Percentiles rank a stretch among this genome's conserved stretches.
phyloP scores from a whole-genome alignment of 2,113 vertebrate species.

The Dendrocopos noguchii region DNA sequence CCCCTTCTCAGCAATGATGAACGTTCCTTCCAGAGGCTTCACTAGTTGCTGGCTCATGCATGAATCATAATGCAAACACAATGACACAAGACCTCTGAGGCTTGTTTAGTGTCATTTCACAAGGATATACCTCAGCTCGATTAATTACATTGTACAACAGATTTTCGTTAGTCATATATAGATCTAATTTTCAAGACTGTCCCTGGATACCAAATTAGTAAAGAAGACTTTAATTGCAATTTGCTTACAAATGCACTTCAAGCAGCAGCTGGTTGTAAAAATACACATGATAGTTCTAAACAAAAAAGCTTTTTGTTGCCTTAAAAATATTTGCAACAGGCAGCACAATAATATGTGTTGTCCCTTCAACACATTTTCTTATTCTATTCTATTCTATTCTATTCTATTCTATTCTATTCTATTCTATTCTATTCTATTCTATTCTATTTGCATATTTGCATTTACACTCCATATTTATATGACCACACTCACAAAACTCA shows the following conservation, averaged over 20 bases:
- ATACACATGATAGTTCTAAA: conserved; percentile 2
- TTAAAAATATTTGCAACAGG: not conserved
- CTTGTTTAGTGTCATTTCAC: not conserved
- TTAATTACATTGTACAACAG: not conserved
- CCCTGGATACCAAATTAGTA: conserved; percentile 19
- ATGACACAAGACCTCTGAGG: not conserved
- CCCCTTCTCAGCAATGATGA: not conserved
- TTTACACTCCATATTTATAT: too few relatives aligned
- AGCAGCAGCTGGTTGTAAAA: conserved; percentile 47
- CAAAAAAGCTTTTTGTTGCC: conserved; percentile 22
- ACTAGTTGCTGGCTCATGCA: not conserved
- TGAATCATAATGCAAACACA: not conserved
- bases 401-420: too few relatives aligned
- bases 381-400: too few relatives aligned
- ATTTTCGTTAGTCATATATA: conserved; percentile 43
- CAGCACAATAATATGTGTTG: not conserved
- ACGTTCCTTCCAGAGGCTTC: not conserved
- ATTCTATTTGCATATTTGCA: too few relatives aligned
- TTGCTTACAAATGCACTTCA: conserved; percentile 54
- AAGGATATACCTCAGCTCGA: not conserved
- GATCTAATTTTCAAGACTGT: conserved; percentile 36
- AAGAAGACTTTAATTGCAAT: conserved; percentile 29
- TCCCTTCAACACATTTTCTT: not conserved
- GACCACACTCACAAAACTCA: too few relatives aligned
- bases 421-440: too few relatives aligned